Evolutionary conservation across 1,140 invertebrate species (phyloP).

Genomic region (Drosophila ironensis): DNA sequence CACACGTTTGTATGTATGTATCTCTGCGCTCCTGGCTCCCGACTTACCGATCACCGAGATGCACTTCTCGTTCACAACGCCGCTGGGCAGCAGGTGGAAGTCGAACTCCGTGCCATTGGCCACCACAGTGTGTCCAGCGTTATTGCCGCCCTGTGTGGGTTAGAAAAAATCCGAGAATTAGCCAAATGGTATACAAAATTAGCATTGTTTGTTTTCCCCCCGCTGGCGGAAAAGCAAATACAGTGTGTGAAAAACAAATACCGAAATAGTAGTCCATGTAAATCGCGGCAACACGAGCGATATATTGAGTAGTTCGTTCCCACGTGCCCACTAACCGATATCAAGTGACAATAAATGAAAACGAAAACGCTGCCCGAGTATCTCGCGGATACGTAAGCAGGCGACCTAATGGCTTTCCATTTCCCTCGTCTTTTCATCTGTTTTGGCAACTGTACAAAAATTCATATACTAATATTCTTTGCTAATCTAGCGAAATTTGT

Average conservation of each 20-base stretch:
- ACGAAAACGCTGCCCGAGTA: constrained; percentile 26
- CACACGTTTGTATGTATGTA: background rate
- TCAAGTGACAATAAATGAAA: constrained; percentile 31
- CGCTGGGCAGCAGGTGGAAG: constrained; percentile 98
- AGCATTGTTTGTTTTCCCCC: constrained; percentile 47
- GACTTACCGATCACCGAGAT: constrained; percentile 96
- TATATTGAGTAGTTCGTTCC: constrained; percentile 9
- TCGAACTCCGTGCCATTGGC: constrained; percentile 96
- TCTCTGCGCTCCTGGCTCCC: background rate
- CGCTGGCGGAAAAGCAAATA: constrained; percentile 22
- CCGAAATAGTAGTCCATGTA: constrained; percentile 83
- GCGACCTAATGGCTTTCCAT: no score
- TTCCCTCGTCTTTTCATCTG: constrained; percentile 33
- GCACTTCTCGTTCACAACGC: constrained; percentile 96
- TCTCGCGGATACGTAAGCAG: constrained; percentile 24
- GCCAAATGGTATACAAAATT: constrained; percentile 57
- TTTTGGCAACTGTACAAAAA: constrained; percentile 71
- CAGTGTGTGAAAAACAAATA: constrained; percentile 82
- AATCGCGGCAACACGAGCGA: constrained; percentile 81
- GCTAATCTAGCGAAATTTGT: constrained; percentile 38
- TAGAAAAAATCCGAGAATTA: constrained; percentile 51
- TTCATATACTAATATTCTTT: constrained; percentile 36
- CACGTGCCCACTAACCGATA: constrained; percentile 84
- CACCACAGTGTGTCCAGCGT: constrained; percentile 99
- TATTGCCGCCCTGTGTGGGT: constrained; percentile 95